Conservation (phyloP, 2,797 vertebrate genomes). For the Crocidura indochinensis region DNA sequence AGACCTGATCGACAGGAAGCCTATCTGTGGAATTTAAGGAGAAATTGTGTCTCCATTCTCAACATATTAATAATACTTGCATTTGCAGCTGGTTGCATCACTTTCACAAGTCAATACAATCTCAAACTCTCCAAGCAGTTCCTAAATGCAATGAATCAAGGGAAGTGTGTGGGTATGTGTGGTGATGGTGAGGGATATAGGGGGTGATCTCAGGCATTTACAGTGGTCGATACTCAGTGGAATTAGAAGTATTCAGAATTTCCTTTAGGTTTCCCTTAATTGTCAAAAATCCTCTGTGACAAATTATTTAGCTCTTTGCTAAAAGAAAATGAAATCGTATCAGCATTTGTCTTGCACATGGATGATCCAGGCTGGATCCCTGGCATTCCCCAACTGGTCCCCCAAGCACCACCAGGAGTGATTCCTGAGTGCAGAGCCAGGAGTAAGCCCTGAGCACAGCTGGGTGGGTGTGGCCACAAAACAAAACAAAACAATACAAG, state of each 20-base stretch:
- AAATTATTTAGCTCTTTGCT: slow-evolving; percentile 42
- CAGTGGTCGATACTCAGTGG: background rate
- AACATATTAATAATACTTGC: slow-evolving; percentile 61
- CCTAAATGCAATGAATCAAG: slow-evolving; percentile 39
- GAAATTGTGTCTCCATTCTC: slow-evolving; percentile 46
- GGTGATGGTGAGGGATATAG: background rate
- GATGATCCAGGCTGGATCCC: no score
- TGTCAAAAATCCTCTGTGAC: slow-evolving; percentile 14
- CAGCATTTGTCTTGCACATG: background rate
- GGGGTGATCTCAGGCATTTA: background rate
- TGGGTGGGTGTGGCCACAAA: no score
- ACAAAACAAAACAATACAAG: no score
- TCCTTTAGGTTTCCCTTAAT: slow-evolving; percentile 14
- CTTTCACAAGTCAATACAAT: slow-evolving; percentile 61
- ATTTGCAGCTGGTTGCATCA: slow-evolving; percentile 22
- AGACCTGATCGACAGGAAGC: slow-evolving; percentile 60
- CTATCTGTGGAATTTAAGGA: slow-evolving; percentile 35
- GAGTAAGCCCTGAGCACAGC: no score
- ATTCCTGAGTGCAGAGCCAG: no score
- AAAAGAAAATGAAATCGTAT: slow-evolving; percentile 27
- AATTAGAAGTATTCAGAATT: background rate
- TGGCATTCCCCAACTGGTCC: no score
- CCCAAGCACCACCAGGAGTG: no score
- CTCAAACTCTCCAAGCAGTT: slow-evolving; percentile 44
- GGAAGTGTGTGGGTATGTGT: background rate